Percentiles rank a stretch among this genome's conserved stretches.
Conservation (phyloP, 2,888 invertebrate genomes). For the Diarsia rubi region DNA sequence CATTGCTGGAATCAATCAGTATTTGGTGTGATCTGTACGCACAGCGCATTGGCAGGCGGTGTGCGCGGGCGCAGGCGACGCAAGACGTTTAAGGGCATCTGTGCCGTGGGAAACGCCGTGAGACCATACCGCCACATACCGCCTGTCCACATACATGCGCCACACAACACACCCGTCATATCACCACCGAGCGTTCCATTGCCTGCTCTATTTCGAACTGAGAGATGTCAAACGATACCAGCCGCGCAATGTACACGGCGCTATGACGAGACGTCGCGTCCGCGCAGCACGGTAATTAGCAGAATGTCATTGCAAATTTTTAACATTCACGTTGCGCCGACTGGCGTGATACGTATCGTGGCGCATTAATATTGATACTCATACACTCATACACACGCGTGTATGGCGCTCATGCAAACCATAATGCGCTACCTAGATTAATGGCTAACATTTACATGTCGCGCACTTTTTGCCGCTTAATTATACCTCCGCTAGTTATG, state of each 20-base stretch:
- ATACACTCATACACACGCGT: conserved; percentile 45
- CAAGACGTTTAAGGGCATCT: conserved; percentile 82
- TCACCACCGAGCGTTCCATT: conserved; percentile 24
- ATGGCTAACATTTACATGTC: conserved; percentile 67
- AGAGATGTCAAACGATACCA: background rate
- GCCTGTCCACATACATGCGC: conserved; percentile 36
- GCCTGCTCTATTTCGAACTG: background rate
- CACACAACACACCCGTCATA: background rate
- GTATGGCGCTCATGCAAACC: conserved; percentile 44
- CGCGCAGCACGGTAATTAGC: conserved; percentile 66
- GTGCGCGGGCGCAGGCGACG: conserved; percentile 65
- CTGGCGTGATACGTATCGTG: conserved; percentile 77
- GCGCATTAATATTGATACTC: conserved; percentile 75
- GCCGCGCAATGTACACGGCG: conserved; percentile 48
- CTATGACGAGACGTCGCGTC: background rate
- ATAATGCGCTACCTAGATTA: conserved; percentile 61
- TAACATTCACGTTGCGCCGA: conserved; percentile 73
- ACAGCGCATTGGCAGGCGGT: conserved; percentile 44
- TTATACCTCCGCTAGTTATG: conserved; percentile 41
- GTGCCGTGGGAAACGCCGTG: conserved; percentile 86
- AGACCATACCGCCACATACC: conserved; percentile 68
- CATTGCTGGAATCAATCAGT: conserved; percentile 26
- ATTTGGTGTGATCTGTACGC: conserved; percentile 59
- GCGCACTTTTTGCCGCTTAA: conserved; percentile 52
- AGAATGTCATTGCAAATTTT: conserved; percentile 78